Percentiles rank a stretch among this genome's conserved stretches.
These are phyloP conservation scores for Hestina assimilis DNA, from an alignment of 1,140 invertebrate genomes.

Conservation along the genomic window DNA sequence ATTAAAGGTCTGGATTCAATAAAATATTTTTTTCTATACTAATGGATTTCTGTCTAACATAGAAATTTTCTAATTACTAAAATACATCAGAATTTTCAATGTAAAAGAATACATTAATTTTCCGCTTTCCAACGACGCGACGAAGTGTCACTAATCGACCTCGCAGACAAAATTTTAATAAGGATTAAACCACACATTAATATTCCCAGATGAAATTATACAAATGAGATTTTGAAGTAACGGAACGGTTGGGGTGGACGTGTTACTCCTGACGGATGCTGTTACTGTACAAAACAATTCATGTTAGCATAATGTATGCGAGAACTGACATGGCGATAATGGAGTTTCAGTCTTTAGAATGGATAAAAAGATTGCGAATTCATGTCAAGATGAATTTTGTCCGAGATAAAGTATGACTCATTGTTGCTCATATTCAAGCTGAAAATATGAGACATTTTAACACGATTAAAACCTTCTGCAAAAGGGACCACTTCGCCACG, in stretches of 20 bases:
- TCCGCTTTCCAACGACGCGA: slow-evolving; percentile 6
- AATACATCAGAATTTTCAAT: slow-evolving; percentile 15
- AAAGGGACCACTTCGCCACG: too few relatives aligned
- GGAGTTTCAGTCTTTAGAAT: not conserved
- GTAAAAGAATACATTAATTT: slow-evolving; percentile 15
- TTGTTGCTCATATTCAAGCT: too few relatives aligned
- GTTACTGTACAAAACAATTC: slow-evolving; percentile 9
- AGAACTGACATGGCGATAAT: slow-evolving; percentile 9
- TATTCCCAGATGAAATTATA: slow-evolving; percentile 31
- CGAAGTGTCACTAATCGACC: slow-evolving; percentile 25
- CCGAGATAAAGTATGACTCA: too few relatives aligned
- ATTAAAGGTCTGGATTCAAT: too few relatives aligned
- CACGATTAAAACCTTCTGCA: too few relatives aligned
- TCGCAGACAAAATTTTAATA: slow-evolving; percentile 24
- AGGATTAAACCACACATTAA: slow-evolving; percentile 23
- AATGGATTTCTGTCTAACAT: too few relatives aligned
- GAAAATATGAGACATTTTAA: too few relatives aligned
- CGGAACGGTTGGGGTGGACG: slow-evolving; percentile 9
- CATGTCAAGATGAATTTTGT: not conserved
- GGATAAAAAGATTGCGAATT: too few relatives aligned
- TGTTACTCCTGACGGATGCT: not conserved
- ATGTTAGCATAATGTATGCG: slow-evolving; percentile 16
- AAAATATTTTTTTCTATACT: too few relatives aligned
- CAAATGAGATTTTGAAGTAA: slow-evolving; percentile 27
- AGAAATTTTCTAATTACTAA: too few relatives aligned